Conservation (phyloP, 2,113 vertebrate species). For the Gadus chalcogrammus region DNA sequence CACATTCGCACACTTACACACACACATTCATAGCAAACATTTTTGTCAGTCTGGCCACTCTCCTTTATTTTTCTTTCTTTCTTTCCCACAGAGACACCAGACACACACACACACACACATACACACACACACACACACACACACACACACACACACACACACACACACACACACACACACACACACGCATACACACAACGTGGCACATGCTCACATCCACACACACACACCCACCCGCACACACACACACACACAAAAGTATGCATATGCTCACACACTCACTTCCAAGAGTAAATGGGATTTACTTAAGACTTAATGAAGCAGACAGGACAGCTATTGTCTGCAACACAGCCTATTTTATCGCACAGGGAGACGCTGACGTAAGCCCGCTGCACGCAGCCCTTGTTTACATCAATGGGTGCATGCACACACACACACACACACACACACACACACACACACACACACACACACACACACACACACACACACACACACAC, state of each 20-base stretch:
- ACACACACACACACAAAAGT: too few relatives aligned
- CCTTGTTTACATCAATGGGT: slow-evolving; percentile 10
- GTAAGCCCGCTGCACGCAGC: slow-evolving; percentile 28
- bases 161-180: too few relatives aligned
- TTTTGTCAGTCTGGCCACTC: not conserved
- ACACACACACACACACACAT: slow-evolving; percentile 19
- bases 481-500: slow-evolving; percentile 13
- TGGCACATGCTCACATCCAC: slow-evolving; percentile 23
- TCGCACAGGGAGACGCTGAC: slow-evolving; percentile 34
- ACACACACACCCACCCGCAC: slow-evolving; percentile 12
- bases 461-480: slow-evolving; percentile 12
- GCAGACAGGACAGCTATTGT: slow-evolving; percentile 56
- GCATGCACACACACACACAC: not conserved
- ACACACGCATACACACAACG: slow-evolving; percentile 1
- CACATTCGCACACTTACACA: too few relatives aligned
- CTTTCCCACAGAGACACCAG: slow-evolving; percentile 8
- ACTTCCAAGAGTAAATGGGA: slow-evolving; percentile 46
- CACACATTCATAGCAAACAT: slow-evolving; percentile 8
- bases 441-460: slow-evolving; percentile 6
- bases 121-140: too few relatives aligned
- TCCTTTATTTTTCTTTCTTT: not conserved
- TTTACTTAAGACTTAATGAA: slow-evolving; percentile 57
- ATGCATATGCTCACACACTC: slow-evolving; percentile 22
- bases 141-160: too few relatives aligned
- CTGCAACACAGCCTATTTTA: slow-evolving; percentile 54